Evolutionary conservation across 2,797 vertebrate genomes (phyloP), one percentile per base, ranked within the genome.

Genomic region (Microctenopoma steveboyesi): DNA sequence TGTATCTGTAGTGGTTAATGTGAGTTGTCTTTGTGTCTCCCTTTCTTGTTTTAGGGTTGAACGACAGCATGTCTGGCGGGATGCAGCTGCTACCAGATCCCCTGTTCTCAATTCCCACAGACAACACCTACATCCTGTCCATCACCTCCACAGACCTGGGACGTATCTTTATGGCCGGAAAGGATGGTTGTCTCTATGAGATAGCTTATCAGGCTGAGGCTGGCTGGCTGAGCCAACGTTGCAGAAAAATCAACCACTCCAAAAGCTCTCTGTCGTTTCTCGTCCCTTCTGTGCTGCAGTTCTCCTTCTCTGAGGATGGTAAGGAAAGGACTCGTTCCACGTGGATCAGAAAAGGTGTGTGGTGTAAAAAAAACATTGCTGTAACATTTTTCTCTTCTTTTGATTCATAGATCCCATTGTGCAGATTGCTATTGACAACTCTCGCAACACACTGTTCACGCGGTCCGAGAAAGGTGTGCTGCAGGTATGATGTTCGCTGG

Each of bases 291-390:
- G 89, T 98, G 76, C 94, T 99, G 6, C 97, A 99, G 72, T 99
- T 99, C 86, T 96, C 96, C 0, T 99, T 99, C 80, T 99, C 97
- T 55, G 97, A 99, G 85, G 98, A 99, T 56, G 98, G 98, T 99
- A 77, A 90, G 95, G 55, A 60, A 37, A 58, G 14, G 11, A 30
- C 27, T 22, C 7, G 2, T 13, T 55, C 16, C 5, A 33, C 25
- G 3, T 50, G 27, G 9, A 27, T 3, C 5, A 5, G 45, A 69
- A 47, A 1, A 8, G 51, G n/a, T 61, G 13, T 39, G 14, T 39
- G 18, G 59, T 58, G 10, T 40, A 25, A 39, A 18, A 18, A 18
- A 5, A 64, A 61, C 5, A 11, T 7, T 1, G 16, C 43, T 58
- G 33, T 2, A 30, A 56, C 3, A 15, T 53, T 67, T 50, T 14